These are phyloP conservation scores for Echeneis naucrates DNA, from an alignment of 2,797 vertebrate species.

Conservation along the genomic window DNA sequence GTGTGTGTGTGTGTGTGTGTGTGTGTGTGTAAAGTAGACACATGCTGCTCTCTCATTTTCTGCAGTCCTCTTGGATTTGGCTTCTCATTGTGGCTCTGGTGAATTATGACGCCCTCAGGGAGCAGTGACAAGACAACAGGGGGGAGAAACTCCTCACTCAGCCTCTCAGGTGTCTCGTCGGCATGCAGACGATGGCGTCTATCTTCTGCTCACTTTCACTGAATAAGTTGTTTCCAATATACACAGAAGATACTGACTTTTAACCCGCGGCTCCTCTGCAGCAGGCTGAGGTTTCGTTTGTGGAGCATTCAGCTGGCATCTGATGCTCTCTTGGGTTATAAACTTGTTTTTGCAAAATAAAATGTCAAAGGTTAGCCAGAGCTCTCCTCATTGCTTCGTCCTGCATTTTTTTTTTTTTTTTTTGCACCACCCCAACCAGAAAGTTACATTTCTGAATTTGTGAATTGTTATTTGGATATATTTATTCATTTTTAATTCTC, in stretches of 20 bases:
- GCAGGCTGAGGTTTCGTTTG: not conserved
- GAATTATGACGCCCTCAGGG: slow-evolving; percentile 57
- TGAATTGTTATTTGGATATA: not conserved
- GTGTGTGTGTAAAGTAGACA: slow-evolving; percentile 43
- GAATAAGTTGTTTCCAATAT: slow-evolving; percentile 5
- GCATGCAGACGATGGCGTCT: slow-evolving; percentile 24
- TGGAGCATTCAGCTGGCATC: not conserved
- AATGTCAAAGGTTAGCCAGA: not conserved
- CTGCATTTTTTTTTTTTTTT: no score
- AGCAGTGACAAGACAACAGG: slow-evolving; percentile 37
- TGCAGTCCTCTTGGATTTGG: slow-evolving; percentile 25
- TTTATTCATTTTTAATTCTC: not conserved
- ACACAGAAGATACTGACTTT: not conserved
- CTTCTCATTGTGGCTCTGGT: slow-evolving; percentile 55
- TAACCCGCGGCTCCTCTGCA: not conserved
- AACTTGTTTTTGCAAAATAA: not conserved
- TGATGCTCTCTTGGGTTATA: not conserved
- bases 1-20: slow-evolving; percentile 29
- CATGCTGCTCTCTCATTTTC: slow-evolving; percentile 61
- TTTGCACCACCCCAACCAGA: no score
- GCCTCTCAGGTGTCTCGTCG: slow-evolving; percentile 37
- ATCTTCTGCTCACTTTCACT: slow-evolving; percentile 16
- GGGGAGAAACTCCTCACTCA: slow-evolving; percentile 31
- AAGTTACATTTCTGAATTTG: not conserved
- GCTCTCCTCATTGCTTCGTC: not conserved